Conservation (phyloP, 2,113 vertebrate genomes). For the Antidorcas marsupialis region DNA sequence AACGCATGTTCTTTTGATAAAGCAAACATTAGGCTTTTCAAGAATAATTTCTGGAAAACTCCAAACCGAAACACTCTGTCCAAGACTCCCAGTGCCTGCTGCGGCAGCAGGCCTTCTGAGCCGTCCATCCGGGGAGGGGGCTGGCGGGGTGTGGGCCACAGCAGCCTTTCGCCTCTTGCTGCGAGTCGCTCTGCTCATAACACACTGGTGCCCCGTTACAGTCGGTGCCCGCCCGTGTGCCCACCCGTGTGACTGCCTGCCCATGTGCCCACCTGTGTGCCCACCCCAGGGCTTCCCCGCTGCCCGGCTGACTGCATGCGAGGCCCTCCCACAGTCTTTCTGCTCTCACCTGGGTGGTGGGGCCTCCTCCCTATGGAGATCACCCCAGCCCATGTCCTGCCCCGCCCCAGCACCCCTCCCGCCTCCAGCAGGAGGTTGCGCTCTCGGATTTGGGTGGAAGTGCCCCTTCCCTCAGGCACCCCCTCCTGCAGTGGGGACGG, state of each 20-base stretch:
- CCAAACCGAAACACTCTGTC: fast-evolving
- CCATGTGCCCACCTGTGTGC: fast-evolving
- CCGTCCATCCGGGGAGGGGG: background rate
- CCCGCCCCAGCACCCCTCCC: background rate
- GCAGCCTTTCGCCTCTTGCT: fast-evolving
- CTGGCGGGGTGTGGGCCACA: fast-evolving
- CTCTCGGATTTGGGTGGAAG: too few relatives aligned
- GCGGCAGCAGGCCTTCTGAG: background rate
- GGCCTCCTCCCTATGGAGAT: fast-evolving
- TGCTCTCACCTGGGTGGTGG: background rate
- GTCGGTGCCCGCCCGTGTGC: too few relatives aligned
- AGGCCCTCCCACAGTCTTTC: background rate
- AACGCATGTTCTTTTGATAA: background rate
- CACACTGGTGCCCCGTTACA: fast-evolving
- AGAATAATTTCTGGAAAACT: background rate
- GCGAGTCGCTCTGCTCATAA: background rate
- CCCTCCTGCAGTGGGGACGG: background rate
- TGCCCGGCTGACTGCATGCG: fast-evolving
- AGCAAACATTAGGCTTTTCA: background rate
- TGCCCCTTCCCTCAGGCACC: fast-evolving
- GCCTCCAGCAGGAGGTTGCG: background rate
- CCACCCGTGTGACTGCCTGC: fast-evolving
- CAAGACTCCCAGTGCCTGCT: background rate
- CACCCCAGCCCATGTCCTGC: background rate
- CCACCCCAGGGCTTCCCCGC: background rate